Percentiles rank a stretch among this genome's conserved stretches.
These are phyloP conservation scores for Sebastes aleutianus DNA, from an alignment of 2,797 vertebrate genomes.

Conservation along the genomic window DNA sequence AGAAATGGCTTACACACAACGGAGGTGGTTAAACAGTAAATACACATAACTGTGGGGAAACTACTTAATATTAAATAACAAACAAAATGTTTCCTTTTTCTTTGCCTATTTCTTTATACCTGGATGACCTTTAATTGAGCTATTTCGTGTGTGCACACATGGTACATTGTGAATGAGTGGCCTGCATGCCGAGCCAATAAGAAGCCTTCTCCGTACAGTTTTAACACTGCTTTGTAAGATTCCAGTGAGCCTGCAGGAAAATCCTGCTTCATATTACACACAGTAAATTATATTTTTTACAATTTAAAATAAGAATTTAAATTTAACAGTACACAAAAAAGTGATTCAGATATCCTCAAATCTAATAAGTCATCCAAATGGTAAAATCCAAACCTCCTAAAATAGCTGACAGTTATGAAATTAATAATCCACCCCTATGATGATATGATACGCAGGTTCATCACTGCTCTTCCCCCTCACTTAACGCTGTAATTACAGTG, in stretches of 20 bases:
- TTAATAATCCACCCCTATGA: background rate
- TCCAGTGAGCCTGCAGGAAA: slow-evolving; percentile 34
- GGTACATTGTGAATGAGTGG: background rate
- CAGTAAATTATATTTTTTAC: background rate
- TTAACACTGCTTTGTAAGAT: slow-evolving; percentile 49
- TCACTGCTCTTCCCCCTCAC: slow-evolving; percentile 30
- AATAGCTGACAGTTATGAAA: background rate
- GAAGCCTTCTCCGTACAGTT: slow-evolving; percentile 12
- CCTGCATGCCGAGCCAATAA: slow-evolving; percentile 12
- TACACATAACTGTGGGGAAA: background rate
- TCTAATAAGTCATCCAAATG: background rate
- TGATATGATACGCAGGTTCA: slow-evolving; percentile 27
- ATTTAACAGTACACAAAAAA: background rate
- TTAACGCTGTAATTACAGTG: slow-evolving; percentile 61
- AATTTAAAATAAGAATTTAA: background rate
- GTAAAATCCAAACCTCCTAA: background rate
- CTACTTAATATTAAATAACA: background rate
- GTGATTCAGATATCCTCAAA: background rate
- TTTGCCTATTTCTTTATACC: background rate
- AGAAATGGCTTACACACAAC: slow-evolving; percentile 22
- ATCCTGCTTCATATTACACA: background rate
- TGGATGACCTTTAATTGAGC: slow-evolving; percentile 7
- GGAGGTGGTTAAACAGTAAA: slow-evolving; percentile 19
- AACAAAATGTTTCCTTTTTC: background rate
- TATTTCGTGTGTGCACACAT: background rate